Percentiles rank a stretch among this genome's conserved stretches.
phyloP scores from a whole-genome alignment of 2,113 vertebrate species.

The Gnathonemus echidnorhynchus region DNA sequence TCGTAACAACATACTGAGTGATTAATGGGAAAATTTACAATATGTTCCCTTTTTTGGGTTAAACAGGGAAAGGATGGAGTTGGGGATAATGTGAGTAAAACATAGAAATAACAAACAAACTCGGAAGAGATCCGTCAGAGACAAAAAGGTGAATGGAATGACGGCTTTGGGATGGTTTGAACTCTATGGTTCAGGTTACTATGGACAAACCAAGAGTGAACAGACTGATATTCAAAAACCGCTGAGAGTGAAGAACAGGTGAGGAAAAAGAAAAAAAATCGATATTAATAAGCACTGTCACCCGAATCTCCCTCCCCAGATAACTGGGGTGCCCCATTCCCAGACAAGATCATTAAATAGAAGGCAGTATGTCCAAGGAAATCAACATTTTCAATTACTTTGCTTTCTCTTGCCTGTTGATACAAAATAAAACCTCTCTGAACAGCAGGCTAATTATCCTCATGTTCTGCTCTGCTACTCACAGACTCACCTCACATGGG shows the following conservation, averaged over 20 bases:
- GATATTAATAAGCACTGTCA: neutral
- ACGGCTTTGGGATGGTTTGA: neutral
- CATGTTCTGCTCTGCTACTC: neutral
- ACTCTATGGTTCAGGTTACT: neutral
- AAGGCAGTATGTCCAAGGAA: slow-evolving; percentile 7
- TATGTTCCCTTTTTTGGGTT: neutral
- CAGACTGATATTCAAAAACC: neutral
- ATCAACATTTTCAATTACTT: slow-evolving; percentile 7
- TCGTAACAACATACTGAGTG: too few relatives aligned
- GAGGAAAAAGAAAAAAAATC: neutral
- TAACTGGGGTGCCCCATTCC: neutral
- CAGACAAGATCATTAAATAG: slow-evolving; percentile 18
- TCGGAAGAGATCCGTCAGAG: neutral
- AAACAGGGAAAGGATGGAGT: neutral
- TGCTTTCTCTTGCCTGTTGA: slow-evolving; percentile 10
- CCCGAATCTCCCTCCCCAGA: neutral
- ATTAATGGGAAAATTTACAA: neutral
- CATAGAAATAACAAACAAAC: neutral
- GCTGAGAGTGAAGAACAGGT: neutral
- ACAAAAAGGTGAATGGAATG: neutral
- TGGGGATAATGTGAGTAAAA: neutral
- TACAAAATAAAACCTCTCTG: neutral
- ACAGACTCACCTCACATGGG: neutral
- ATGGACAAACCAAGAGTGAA: neutral
- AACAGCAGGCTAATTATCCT: slow-evolving; percentile 10